phyloP scores from a whole-genome alignment of 2,888 invertebrate genomes.

The Caenorhabditis sinica region DNA sequence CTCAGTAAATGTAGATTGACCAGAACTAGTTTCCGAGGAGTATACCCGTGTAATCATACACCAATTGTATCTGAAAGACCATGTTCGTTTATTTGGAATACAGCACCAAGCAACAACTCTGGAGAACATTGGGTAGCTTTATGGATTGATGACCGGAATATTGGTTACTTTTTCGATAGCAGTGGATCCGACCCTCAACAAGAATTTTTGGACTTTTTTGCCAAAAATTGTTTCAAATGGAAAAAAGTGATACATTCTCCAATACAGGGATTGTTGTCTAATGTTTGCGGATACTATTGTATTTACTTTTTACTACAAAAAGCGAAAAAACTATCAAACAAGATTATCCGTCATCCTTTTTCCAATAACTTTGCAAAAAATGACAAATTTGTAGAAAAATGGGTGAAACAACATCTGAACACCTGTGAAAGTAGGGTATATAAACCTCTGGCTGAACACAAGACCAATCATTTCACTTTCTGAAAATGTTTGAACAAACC shows the following conservation, averaged over 20 bases:
- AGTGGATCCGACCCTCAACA: constrained; percentile 3
- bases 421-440: no score
- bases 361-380: no score
- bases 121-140: constrained; percentile 38
- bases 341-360: no score
- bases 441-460: no score
- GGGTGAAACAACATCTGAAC: no score
- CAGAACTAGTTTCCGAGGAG: neutral
- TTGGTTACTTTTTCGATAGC: constrained; percentile 18
- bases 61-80: neutral
- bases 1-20: neutral
- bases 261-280: constrained; percentile 2
- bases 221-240: neutral
- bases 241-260: neutral
- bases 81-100: constrained; percentile 29
- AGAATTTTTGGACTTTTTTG: constrained; percentile 23
- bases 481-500: constrained; percentile 8
- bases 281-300: constrained; percentile 35
- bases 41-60: neutral
- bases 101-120: neutral
- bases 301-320: constrained; percentile 22
- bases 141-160: constrained; percentile 29
- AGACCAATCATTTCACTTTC: neutral
- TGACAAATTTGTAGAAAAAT: no score
- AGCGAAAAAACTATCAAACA: neutral